Conservation (phyloP, 2,113 vertebrate species). For the Bos indicus region DNA sequence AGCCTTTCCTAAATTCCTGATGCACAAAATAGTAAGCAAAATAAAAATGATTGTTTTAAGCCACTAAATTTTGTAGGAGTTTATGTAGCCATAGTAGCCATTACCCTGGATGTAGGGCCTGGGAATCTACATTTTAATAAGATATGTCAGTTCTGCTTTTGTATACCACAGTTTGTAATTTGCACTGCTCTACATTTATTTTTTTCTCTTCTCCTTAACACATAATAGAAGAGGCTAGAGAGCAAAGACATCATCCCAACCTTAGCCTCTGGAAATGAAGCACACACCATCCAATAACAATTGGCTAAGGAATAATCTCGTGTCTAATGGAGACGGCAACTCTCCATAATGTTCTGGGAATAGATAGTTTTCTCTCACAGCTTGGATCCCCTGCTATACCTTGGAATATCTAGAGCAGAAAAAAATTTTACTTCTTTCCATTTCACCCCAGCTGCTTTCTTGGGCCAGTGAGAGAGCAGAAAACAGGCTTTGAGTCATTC, state of each 20-base stretch:
- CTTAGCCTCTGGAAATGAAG: not conserved
- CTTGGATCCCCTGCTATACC: not conserved
- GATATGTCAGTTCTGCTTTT: not conserved
- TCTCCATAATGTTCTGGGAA: not conserved
- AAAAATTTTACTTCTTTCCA: conserved; percentile 12
- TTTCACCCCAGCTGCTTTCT: not conserved
- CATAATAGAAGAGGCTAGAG: not conserved
- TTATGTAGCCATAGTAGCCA: not conserved
- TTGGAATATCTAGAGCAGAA: conserved; percentile 8
- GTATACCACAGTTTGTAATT: not conserved
- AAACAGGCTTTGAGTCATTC: not conserved
- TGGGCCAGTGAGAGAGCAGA: conserved; percentile 33
- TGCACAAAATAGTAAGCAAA: not conserved
- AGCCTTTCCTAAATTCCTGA: not conserved
- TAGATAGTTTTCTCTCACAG: not conserved
- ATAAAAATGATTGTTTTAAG: not conserved
- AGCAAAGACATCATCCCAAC: not conserved
- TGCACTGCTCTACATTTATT: not conserved
- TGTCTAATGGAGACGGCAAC: not conserved
- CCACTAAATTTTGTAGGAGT: not conserved
- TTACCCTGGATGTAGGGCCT: not conserved
- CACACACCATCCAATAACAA: not conserved
- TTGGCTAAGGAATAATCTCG: not conserved
- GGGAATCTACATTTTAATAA: not conserved
- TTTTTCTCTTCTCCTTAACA: not conserved